Evolutionary conservation across 92 coral and sea anemone genomes (phyloP), one percentile per base, ranked within the genome.

Genomic region (Epizoanthus illoricatus): DNA sequence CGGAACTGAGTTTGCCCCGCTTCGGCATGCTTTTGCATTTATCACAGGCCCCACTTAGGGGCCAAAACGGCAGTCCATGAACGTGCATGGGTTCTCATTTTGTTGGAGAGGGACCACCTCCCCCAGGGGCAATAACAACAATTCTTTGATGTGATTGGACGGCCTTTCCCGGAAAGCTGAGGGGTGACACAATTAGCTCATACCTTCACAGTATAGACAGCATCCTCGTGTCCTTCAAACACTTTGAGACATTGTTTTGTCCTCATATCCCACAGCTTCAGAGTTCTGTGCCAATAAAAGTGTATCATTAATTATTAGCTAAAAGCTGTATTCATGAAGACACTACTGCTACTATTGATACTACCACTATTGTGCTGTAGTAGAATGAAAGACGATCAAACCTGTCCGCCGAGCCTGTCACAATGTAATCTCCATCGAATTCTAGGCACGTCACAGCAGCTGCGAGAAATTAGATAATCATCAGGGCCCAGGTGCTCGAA

Each of bases 321-420:
- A 45, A 45, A 7, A 7, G 9, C 9, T 5, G 49, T 45, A 45
- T 39, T 70, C 45, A 4, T 60, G 59, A 55, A 78, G 49, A 7
- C 49, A 45, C 6, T 45, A 7, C 10, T 8, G 11, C 55, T 49
- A 49, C 10, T 49, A 24, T 13, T 72, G 6, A 4, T 40, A 19
- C 28, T 43, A 72, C 39, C 58, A 19, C 42, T 7, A 39, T 23
- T 0, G 41, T 0, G 3, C 16, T 16, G 1, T 4, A 57, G 1
- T 7, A 7, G 18, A 24, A 47, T 6, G 18, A 17, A 10, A 19
- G 41, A n/a, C 18, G 24, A 5, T 24, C 74, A 65, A 70, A 95
- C 98, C 91, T 96, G 83, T 96, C 99, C 5, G 89, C 80, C 10
- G 99, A 96, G 17, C 98, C 98, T 19, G 94, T 96, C 24, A 93